Evolutionary conservation across 2,797 vertebrate genomes (phyloP), one percentile per base, ranked within the genome.

Genomic region (Scarus forsteni): DNA sequence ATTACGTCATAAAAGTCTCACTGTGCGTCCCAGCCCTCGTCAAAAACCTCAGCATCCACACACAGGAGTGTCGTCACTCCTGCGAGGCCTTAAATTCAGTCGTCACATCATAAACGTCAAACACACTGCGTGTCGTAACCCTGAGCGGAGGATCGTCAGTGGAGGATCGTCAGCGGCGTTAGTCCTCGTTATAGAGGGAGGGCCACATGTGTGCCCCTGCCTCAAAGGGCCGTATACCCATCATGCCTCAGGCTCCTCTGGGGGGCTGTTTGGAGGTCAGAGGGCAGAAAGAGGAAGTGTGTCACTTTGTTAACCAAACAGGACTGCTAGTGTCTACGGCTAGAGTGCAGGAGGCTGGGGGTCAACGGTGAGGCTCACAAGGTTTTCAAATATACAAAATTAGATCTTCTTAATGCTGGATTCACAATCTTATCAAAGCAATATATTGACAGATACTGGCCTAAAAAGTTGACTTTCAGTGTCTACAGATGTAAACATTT

Each of bases 41-140:
- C 34, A 16, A 66, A 73, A 84, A 79, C 35, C 18, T 68, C 40
- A 60, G 10, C 67, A 48, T 64, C 7, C 38, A 15, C 59, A 66
- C 58, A 51, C 40, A 79, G 46, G 53, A 16, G 56, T 38, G 49
- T 42, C 60, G 36, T 42, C 36, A 59, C 19, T 27, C 34, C 56
- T 45, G 18, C 12, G 6, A 15, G 48, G 27, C 66, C 66, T 77
- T 79, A 77, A 68, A 73, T 77, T 53, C 36, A 44, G 65, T 46
- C 39, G 59, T 84, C 40, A 72, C 8, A 73, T 63, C 78, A 70
- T 87, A 82, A 88, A 84, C 10, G 73, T 80, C 59, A 45, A 77
- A 52, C 39, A 8, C 27, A 50, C 51, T 3, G 53, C 11, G 35
- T 3, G 51, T 40, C 7, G 38, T 54, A 18, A 46, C 12, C 18